phyloP scores from a whole-genome alignment of 2,797 vertebrate genomes.

The Phoeniculus purpureus region DNA sequence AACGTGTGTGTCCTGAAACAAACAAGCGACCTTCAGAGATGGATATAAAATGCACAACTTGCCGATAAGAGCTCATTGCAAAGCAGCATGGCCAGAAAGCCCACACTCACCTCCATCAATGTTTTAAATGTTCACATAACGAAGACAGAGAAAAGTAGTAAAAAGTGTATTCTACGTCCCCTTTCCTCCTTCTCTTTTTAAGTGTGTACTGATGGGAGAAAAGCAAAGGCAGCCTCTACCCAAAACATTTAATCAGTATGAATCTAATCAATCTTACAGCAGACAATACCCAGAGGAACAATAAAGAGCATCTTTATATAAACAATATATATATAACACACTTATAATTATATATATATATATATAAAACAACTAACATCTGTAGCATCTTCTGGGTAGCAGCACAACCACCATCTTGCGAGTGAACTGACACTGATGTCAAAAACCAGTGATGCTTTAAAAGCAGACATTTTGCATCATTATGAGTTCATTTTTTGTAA shows the following conservation, averaged over 20 bases:
- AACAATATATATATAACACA: too few relatives aligned
- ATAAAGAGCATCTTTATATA: background rate
- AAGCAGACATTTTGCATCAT: slow-evolving; percentile 7
- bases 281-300: slow-evolving; percentile 34
- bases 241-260: background rate
- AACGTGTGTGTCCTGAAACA: background rate
- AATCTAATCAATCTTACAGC: slow-evolving; percentile 43
- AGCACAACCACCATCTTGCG: background rate
- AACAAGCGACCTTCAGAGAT: background rate
- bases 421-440: slow-evolving; percentile 20
- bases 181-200: background rate
- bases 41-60: background rate
- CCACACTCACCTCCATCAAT: background rate
- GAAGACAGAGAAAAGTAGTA: background rate
- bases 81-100: slow-evolving; percentile 33
- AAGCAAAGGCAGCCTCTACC: slow-evolving; percentile 20
- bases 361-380: slow-evolving; percentile 39
- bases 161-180: background rate
- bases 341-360: too few relatives aligned
- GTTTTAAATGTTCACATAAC: slow-evolving; percentile 18
- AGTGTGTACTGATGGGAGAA: slow-evolving; percentile 6
- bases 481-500: slow-evolving; percentile 11
- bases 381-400: slow-evolving; percentile 27
- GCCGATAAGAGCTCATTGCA: background rate
- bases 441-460: background rate